These are phyloP conservation scores for Spatulosminthurus flaviceps DNA, from an alignment of 2,888 invertebrate species.

Conservation along the genomic window DNA sequence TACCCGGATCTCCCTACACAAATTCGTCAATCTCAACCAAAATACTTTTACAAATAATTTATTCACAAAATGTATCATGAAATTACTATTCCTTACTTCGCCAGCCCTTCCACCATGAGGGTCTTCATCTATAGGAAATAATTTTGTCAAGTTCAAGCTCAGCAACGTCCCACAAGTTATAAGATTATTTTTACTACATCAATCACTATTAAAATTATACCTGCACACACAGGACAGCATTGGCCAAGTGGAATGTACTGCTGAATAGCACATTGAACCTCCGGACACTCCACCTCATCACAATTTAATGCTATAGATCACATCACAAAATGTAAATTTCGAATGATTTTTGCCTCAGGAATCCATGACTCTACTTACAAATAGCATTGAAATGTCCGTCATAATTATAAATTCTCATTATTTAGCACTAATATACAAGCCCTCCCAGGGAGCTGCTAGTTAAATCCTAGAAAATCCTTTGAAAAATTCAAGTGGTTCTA, in stretches of 20 bases:
- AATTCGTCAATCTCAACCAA: neutral
- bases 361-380: too few relatives aligned
- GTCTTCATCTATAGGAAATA: constrained; percentile 62
- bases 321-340: too few relatives aligned
- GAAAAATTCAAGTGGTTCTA: too few relatives aligned
- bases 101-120: constrained; percentile 54
- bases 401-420: too few relatives aligned
- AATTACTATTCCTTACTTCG: neutral
- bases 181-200: neutral
- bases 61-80: neutral
- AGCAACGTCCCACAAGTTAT: too few relatives aligned
- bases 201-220: constrained; percentile 63
- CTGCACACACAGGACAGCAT: constrained; percentile 68
- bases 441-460: too few relatives aligned
- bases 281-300: constrained; percentile 68
- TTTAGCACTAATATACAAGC: too few relatives aligned
- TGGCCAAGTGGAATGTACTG: constrained; percentile 68
- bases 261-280: constrained; percentile 66
- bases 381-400: too few relatives aligned
- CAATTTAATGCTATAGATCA: constrained; percentile 67
- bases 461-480: too few relatives aligned
- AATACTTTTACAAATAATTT: neutral
- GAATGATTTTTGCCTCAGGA: too few relatives aligned
- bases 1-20: neutral
- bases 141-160: too few relatives aligned